phyloP scores from a whole-genome alignment of 1,140 invertebrate genomes.

The Brachionus rubens region DNA sequence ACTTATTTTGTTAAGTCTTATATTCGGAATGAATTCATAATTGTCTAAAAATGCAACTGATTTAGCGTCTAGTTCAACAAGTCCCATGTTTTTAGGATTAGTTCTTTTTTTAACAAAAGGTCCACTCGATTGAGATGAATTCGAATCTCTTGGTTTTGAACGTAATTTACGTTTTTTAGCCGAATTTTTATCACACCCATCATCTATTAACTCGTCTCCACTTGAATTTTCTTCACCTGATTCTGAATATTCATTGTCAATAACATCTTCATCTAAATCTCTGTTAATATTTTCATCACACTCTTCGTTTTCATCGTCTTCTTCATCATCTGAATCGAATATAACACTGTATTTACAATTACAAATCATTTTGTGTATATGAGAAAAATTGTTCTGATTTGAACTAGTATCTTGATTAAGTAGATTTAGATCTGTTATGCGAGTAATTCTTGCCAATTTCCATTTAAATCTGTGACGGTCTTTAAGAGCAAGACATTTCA shows the following conservation, averaged over 20 bases:
- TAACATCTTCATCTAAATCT: not conserved
- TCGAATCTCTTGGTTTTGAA: not conserved
- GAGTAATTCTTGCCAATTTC: constrained; percentile 7
- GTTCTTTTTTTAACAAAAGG: constrained; percentile 20
- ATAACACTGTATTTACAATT: constrained; percentile 35
- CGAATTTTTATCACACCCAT: not conserved
- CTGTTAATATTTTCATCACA: constrained; percentile 1
- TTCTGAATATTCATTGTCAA: not conserved
- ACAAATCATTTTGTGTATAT: constrained; percentile 19
- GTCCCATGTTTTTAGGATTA: not conserved
- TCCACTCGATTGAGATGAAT: not conserved
- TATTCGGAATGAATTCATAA: constrained; percentile 27
- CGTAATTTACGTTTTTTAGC: constrained; percentile 1
- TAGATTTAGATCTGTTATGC: constrained; percentile 9
- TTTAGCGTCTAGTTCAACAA: constrained; percentile 26
- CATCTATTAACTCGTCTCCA: not conserved
- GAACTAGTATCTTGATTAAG: not conserved
- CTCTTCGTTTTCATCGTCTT: not conserved
- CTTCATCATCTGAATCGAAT: constrained; percentile 40
- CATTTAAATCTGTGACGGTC: not conserved
- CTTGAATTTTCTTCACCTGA: not conserved
- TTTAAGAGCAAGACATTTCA: constrained; percentile 27
- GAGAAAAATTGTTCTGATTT: not conserved
- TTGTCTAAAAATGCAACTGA: constrained; percentile 28
- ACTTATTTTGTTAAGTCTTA: not conserved